A percentile compares a stretch with the other conserved stretches of the same genome.
Conservation (phyloP, 2,888 invertebrate genomes). For the Pedicia rivosa region DNA sequence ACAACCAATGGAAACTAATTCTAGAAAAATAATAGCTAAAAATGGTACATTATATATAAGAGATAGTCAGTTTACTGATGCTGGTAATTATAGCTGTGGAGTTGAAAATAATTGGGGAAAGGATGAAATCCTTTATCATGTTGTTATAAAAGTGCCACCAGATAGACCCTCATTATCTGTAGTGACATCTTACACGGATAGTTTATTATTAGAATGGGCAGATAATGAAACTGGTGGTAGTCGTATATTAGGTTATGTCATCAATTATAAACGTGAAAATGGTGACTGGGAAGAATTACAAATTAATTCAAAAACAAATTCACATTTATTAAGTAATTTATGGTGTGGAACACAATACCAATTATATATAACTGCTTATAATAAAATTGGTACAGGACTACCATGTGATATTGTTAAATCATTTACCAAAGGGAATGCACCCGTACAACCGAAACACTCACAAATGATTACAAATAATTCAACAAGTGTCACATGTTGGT, state of each 20-base stretch:
- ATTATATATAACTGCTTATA: constrained; percentile 78
- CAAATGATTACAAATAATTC: constrained; percentile 73
- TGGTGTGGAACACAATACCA: constrained; percentile 83
- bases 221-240: constrained; percentile 71
- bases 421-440: constrained; percentile 65
- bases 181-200: constrained; percentile 67
- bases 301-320: constrained; percentile 64
- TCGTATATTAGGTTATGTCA: constrained; percentile 67
- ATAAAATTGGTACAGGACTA: constrained; percentile 75
- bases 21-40: constrained; percentile 45
- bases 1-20: constrained; percentile 51
- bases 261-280: constrained; percentile 77
- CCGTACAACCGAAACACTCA: constrained; percentile 61
- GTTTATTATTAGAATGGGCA: constrained; percentile 65
- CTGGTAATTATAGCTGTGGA: constrained; percentile 78
- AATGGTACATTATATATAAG: constrained; percentile 63
- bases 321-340: constrained; percentile 62
- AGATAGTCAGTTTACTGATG: constrained; percentile 61
- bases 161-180: constrained; percentile 70
- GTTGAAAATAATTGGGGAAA: constrained; percentile 72
- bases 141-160: constrained; percentile 60
- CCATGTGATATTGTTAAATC: constrained; percentile 80
- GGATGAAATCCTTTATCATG: constrained; percentile 64
- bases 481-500: constrained; percentile 71
- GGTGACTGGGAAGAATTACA: constrained; percentile 87